Evolutionary conservation across 2,113 vertebrate species (phyloP).

Genomic region (Collichthys lucidus): DNA sequence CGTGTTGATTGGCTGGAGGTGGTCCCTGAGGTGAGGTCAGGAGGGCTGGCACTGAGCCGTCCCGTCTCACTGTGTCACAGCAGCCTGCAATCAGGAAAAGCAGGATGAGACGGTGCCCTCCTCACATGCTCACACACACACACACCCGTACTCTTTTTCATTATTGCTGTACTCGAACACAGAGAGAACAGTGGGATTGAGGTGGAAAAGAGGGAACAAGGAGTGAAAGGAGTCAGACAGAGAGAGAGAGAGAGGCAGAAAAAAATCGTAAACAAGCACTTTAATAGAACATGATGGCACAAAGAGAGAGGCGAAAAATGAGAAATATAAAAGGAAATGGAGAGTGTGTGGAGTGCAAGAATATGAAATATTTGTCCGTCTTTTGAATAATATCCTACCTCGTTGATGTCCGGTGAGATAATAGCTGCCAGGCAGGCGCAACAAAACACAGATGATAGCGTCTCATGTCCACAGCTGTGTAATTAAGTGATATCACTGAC

Average conservation of each 20-base stretch:
- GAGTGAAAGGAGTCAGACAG: constrained; percentile 36
- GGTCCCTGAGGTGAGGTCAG: constrained; percentile 64
- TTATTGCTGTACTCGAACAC: constrained; percentile 37
- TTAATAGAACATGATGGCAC: constrained; percentile 35
- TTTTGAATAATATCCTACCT: constrained; percentile 60
- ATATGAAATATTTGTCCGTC: constrained; percentile 46
- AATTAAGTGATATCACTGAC: constrained; percentile 76
- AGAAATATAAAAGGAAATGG: constrained; percentile 58
- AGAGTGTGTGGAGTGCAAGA: constrained; percentile 24
- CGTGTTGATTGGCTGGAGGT: constrained; percentile 71
- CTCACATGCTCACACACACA: constrained; percentile 15
- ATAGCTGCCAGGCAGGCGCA: constrained; percentile 23
- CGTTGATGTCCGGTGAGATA: constrained; percentile 66
- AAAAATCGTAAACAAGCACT: constrained; percentile 51
- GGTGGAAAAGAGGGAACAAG: constrained; percentile 36
- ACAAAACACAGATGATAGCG: constrained; percentile 48
- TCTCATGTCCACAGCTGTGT: constrained; percentile 58
- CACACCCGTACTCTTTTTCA: constrained; percentile 29
- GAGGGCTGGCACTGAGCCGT: constrained; percentile 49
- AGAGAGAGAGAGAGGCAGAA: constrained; percentile 7
- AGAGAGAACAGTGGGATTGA: constrained; percentile 46
- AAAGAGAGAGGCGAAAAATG: constrained; percentile 33
- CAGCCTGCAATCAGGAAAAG: constrained; percentile 63
- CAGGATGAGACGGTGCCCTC: constrained; percentile 47
- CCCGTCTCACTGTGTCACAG: constrained; percentile 61